Evolutionary conservation across 2,888 invertebrate species (phyloP).

Genomic region (Acrocyrtus sp.): DNA sequence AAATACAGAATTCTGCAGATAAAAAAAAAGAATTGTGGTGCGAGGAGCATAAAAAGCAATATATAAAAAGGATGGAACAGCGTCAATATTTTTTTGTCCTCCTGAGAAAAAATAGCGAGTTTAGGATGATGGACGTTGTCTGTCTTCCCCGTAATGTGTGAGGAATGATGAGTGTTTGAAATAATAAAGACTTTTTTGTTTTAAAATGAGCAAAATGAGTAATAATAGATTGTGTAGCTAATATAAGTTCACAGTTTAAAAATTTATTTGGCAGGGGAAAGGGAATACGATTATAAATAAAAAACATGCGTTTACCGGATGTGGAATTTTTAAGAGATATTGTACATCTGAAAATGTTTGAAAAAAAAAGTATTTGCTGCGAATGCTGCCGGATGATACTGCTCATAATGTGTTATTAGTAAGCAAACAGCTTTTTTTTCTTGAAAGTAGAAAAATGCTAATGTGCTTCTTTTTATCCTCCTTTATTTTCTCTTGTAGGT

Average conservation of each 20-base stretch:
- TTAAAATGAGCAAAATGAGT: too few relatives aligned
- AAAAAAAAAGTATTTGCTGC: background rate
- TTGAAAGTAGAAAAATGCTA: constrained; percentile 27
- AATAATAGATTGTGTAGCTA: constrained; percentile 23
- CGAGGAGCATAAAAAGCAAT: too few relatives aligned
- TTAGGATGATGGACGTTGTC: constrained; percentile 50
- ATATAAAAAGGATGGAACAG: too few relatives aligned
- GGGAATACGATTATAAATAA: constrained; percentile 45
- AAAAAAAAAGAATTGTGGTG: too few relatives aligned
- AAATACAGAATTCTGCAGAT: too few relatives aligned
- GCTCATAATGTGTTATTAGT: too few relatives aligned
- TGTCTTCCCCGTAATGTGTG: constrained; percentile 31
- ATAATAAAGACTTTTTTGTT: constrained; percentile 36
- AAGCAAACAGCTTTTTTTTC: constrained; percentile 33
- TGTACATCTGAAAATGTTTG: constrained; percentile 10
- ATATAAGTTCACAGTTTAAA: too few relatives aligned
- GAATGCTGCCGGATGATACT: too few relatives aligned
- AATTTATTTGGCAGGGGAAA: constrained; percentile 39
- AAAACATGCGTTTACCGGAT: constrained; percentile 53
- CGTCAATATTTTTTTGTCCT: too few relatives aligned
- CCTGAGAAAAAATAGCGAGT: constrained; percentile 11
- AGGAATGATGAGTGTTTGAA: constrained; percentile 28
- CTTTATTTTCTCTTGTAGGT: too few relatives aligned
- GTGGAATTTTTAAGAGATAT: constrained; percentile 48
- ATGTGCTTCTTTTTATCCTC: too few relatives aligned